Base-by-base conservation (phyloP, 2,888 invertebrate species). In the Bruchidius siliquastri region DNA sequence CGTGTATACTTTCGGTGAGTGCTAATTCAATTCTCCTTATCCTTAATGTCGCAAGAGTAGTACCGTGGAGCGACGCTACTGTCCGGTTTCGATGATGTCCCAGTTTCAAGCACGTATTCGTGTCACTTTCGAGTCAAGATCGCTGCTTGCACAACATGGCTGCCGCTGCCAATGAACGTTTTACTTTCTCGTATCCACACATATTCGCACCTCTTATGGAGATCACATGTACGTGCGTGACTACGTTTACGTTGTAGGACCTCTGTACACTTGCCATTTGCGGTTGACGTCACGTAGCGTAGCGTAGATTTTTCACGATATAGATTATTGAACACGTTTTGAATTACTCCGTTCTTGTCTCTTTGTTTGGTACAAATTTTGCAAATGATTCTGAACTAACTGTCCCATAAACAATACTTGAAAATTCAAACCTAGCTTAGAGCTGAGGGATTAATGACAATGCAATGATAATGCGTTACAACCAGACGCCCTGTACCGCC, bases 91-190 rank as follows among this genome's bases (percentile, higher is more conserved):
- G 75, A 74, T 72, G 76, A 74, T 80, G 85, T 83, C 83, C 84
- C 80, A 85, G 82, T 82, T 84, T 79, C 69, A 74, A 73, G 77
- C 79, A 80, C 80, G 82, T 82, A 85, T 82, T 81, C 80, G 84
- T 85, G 84, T 84, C 84, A 83, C 85, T 85, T 85, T 84, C 85
- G 80, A 84, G 83, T 83, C 84, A 83, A 84, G 84, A 83, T 81
- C 83, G 82, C 76, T 79, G 79, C 30, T 83, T 83, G 83, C 83
- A 83, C 83, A 84, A 83, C 79, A 73, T 73, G 68, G 49, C 13
- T 49, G 49, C 49, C 18, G 49, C 49, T 49, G 49, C 49, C 75
- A 77, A 77, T 74, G 74, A 77, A 77, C 77, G 82, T 82, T 83
- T 83, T 83, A 82, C 79, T 78, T 72, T 75, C 74, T 74, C 26